A percentile compares a stretch with the other conserved stretches of the same genome.
phyloP scores from a whole-genome alignment of 2,113 vertebrate genomes.

The Pangasianodon hypophthalmus region DNA sequence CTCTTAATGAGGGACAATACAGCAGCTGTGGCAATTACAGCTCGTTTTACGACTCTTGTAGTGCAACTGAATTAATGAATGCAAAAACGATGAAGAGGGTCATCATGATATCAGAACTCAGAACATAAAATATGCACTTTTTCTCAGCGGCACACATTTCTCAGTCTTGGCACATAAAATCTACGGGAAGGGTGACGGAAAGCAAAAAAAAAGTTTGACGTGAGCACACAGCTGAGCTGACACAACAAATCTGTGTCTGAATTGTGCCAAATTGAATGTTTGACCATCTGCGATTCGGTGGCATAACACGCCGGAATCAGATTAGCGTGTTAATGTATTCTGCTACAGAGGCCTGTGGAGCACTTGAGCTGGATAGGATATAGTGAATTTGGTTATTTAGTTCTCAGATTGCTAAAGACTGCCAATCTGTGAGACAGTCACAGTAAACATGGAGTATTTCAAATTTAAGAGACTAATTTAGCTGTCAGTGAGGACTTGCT shows the following conservation, averaged over 20 bases:
- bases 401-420: constrained; percentile 17
- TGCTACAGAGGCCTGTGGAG: constrained; percentile 19
- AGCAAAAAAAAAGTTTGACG: constrained; percentile 21
- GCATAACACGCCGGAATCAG: constrained; percentile 33
- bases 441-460: constrained; percentile 2
- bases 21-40: constrained; percentile 30
- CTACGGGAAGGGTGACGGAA: not conserved
- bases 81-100: constrained; percentile 25
- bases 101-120: constrained; percentile 10
- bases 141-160: not conserved
- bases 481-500: not conserved
- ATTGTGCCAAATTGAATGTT: constrained; percentile 42
- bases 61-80: constrained; percentile 26
- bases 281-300: constrained; percentile 43
- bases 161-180: not conserved
- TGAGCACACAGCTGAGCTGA: constrained; percentile 36
- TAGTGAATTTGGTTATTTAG: constrained; percentile 34
- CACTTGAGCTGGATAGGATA: constrained; percentile 28
- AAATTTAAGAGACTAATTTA: not conserved
- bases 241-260: constrained; percentile 35
- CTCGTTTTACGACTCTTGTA: constrained; percentile 22
- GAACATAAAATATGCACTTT: constrained; percentile 18
- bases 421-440: not conserved
- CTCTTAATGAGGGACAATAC: constrained; percentile 27
- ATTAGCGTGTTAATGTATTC: constrained; percentile 44